Evolutionary conservation across 2,113 vertebrate species (phyloP), one percentile per base, ranked within the genome.

Genomic region (Macroglossus sobrinus): DNA sequence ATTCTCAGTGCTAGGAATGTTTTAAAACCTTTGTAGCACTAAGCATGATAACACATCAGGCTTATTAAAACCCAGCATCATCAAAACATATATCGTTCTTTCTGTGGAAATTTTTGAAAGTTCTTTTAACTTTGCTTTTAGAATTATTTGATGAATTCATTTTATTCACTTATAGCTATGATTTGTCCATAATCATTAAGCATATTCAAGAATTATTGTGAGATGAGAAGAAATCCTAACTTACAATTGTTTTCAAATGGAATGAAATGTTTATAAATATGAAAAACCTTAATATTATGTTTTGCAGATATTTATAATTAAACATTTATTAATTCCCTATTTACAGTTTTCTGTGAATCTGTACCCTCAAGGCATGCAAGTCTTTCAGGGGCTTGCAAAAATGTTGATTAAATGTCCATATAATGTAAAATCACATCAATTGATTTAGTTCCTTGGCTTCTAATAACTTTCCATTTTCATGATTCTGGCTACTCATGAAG

Each of bases 231-330:
- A 88, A 91, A 89, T 35, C 61, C 22, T 55, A 79, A 84, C 76
- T n/a, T 79, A 79, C 3, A 57, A 47, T 89, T 93, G 33, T 95
- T 91, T 97, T 85, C 53, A 85, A 75, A 84, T 71, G 40, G 50
- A 91, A 96, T 63, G 18, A 64, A 93, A 89, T 50, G 5, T 80
- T 84, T 88, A 0, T 89, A 64, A 92, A 76, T 75, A 61, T 57
- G 12, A 89, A 92, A 93, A 78, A n/a, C 21, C 84, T 94, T 40
- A 78, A 59, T 53, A 16, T 53, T 59, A 28, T 78, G 14, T 47
- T 93, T 76, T 38, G 0, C 40, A 78, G n/a, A 63, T 40, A 82
- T 81, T 92, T 76, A 82, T 35, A 82, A 92, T 78, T 43, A 91
- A 78, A 72, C 47, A 59, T 68, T 53, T 95, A 61, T 72, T 82